Evolutionary conservation across 2,113 vertebrate species (phyloP).

Genomic region (Lamprologus callipterus): DNA sequence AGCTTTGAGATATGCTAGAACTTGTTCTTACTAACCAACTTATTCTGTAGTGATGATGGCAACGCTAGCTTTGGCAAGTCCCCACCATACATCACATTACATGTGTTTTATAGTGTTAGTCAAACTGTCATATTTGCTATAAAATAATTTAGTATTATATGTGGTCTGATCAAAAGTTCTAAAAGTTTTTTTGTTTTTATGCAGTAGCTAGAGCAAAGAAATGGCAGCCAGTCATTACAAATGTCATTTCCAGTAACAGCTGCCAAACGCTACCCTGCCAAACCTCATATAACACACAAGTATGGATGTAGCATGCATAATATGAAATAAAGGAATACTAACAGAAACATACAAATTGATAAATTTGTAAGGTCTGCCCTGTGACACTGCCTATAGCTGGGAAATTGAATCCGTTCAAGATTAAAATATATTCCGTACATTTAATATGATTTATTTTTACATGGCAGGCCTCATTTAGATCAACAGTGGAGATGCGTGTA

Average conservation of each 20-base stretch:
- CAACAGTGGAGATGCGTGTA: fast-evolving
- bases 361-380: neutral
- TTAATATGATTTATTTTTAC: neutral
- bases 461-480: neutral
- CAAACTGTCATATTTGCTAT: neutral
- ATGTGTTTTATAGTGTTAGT: neutral
- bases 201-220: neutral
- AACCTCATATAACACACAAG: neutral
- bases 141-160: neutral
- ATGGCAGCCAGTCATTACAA: neutral
- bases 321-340: neutral
- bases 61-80: fast-evolving
- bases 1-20: neutral
- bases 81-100: neutral
- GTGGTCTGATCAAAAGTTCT: neutral
- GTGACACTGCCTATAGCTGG: neutral
- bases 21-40: neutral
- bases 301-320: fast-evolving
- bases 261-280: neutral
- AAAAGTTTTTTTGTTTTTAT: neutral
- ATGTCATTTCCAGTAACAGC: neutral
- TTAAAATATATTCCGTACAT: neutral
- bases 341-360: neutral
- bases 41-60: neutral
- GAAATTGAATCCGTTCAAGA: fast-evolving